Percentiles rank a stretch among this genome's conserved stretches.
Conservation (phyloP, 2,888 invertebrate species). For the Pheosia tremula region DNA sequence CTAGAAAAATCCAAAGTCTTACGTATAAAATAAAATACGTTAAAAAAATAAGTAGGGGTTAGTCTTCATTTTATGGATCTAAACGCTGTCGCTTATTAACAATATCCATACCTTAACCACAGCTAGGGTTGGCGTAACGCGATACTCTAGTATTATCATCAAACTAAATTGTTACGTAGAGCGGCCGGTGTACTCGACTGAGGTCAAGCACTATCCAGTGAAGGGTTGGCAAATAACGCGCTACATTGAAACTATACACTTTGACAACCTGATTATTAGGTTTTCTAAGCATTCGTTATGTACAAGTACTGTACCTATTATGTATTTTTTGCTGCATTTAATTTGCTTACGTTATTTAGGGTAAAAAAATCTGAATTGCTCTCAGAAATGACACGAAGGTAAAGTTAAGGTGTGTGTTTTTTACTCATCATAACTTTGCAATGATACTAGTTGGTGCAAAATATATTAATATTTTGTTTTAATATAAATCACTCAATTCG, state of each 20-base stretch:
- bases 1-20: too few relatives aligned
- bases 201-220: constrained; percentile 63
- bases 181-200: constrained; percentile 51
- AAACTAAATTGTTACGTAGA: constrained; percentile 69
- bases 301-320: not conserved
- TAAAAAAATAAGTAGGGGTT: too few relatives aligned
- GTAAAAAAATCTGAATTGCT: too few relatives aligned
- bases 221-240: constrained; percentile 36
- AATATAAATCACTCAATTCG: constrained; percentile 49
- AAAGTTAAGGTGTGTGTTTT: too few relatives aligned
- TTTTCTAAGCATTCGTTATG: constrained; percentile 5
- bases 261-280: constrained; percentile 26
- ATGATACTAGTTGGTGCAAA: too few relatives aligned
- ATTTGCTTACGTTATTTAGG: too few relatives aligned
- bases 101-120: not conserved
- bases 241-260: constrained; percentile 34
- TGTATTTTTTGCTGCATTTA: not conserved
- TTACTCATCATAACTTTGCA: too few relatives aligned
- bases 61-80: not conserved
- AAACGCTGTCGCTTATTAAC: constrained; percentile 36
- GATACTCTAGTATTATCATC: constrained; percentile 69
- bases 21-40: too few relatives aligned
- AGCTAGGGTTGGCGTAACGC: constrained; percentile 68
- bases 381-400: too few relatives aligned
- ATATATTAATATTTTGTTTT: not conserved